Evolutionary conservation across 2,113 vertebrate species (phyloP).

Genomic region (Petromus typicus): DNA sequence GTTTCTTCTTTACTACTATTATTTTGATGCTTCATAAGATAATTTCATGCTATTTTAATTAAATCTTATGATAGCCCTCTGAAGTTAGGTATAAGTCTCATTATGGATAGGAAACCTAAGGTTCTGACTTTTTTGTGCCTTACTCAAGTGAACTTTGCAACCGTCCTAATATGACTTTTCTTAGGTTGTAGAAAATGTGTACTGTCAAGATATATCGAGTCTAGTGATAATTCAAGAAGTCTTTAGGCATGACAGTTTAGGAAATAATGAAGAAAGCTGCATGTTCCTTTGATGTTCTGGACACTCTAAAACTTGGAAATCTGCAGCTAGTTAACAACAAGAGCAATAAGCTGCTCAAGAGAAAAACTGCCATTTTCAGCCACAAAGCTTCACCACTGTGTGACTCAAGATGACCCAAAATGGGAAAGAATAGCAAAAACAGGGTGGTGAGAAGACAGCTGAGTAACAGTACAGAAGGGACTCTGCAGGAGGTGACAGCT

Average conservation of each 20-base stretch:
- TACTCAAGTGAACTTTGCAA: too few relatives aligned
- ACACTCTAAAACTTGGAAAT: background rate
- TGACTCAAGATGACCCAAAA: slow-evolving; percentile 2
- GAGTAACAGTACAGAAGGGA: background rate
- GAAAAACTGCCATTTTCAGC: slow-evolving; percentile 39
- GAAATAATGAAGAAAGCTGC: background rate
- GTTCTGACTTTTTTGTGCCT: background rate
- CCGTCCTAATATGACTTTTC: background rate
- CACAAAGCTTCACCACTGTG: background rate
- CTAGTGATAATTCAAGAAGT: background rate
- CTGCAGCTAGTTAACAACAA: slow-evolving; percentile 16
- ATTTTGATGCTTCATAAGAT: background rate
- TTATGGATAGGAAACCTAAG: background rate
- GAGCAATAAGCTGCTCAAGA: background rate
- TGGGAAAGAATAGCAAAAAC: background rate
- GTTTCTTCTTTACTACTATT: slow-evolving; percentile 15
- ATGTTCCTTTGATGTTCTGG: background rate
- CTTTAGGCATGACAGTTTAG: background rate
- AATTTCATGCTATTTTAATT: background rate
- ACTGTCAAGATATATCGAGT: background rate
- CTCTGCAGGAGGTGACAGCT: background rate
- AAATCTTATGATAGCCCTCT: background rate
- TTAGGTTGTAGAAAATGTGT: background rate
- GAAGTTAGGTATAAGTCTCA: background rate
- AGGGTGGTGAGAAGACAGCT: background rate